phyloP scores from a whole-genome alignment of 2,113 vertebrate genomes.

The Laticauda laticaudata region DNA sequence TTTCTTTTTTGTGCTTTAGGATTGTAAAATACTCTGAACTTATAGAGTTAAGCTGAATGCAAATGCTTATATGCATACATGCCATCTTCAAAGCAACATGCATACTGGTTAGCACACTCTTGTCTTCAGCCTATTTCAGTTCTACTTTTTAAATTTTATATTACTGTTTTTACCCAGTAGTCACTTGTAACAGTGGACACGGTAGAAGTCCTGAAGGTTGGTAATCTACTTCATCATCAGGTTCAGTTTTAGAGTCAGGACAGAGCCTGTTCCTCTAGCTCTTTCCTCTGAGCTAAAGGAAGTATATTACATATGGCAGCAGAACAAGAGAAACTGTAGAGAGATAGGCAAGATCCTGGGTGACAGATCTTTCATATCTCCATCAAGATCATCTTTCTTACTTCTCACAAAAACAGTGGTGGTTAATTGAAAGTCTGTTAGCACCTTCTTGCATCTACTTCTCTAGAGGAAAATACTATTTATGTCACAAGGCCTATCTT shows the following conservation, averaged over 20 bases:
- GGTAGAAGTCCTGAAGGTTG: conserved; percentile 6
- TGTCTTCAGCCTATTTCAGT: background rate
- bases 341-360: background rate
- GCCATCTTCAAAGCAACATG: background rate
- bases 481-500: background rate
- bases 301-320: background rate
- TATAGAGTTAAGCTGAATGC: background rate
- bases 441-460: background rate
- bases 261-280: background rate
- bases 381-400: background rate
- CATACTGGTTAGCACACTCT: background rate
- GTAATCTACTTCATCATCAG: background rate
- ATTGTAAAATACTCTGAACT: background rate
- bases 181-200: background rate
- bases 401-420: background rate
- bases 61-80: background rate
- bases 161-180: conserved; percentile 8
- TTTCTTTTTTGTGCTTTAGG: background rate
- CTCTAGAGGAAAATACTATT: background rate
- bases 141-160: conserved; percentile 1
- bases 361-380: background rate
- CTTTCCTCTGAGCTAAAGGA: background rate
- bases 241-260: background rate
- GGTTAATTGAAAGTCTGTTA: background rate
- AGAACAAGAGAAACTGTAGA: background rate